phyloP scores from a whole-genome alignment of 2,888 invertebrate genomes.

The Coelopa pilipes region DNA sequence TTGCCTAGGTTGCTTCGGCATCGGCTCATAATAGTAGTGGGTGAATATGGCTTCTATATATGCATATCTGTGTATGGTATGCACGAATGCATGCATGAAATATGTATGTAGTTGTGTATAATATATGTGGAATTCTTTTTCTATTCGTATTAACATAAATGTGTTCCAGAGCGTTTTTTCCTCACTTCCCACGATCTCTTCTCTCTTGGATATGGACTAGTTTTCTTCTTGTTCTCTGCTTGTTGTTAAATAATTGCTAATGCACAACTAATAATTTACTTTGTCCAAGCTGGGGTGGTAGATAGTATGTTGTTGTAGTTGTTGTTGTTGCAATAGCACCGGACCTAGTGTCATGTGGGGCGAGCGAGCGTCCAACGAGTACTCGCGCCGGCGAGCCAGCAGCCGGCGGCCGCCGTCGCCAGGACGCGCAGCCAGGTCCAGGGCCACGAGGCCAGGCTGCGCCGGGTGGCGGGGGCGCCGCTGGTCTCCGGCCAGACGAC shows the following conservation, averaged over 20 bases:
- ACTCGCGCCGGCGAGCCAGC: conserved; percentile 43
- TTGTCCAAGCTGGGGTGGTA: conserved; percentile 24
- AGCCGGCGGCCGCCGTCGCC: conserved; percentile 35
- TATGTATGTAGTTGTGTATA: too few species aligned
- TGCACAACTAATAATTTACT: conserved; percentile 41
- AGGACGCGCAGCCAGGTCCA: conserved; percentile 24
- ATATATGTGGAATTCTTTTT: too few species aligned
- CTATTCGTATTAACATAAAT: too few species aligned
- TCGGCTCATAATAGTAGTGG: too few species aligned
- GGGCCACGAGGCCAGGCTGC: conserved; percentile 32
- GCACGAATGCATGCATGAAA: too few species aligned
- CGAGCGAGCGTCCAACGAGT: conserved; percentile 35
- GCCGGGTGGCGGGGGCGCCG: conserved; percentile 50
- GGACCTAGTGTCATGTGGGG: conserved; percentile 45
- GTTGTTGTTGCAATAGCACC: conserved; percentile 6
- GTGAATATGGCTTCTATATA: too few species aligned
- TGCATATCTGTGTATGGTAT: too few species aligned
- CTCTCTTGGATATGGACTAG: background rate
- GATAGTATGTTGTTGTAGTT: conserved; percentile 12
- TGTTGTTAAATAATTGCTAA: conserved; percentile 32
- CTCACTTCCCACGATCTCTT: background rate
- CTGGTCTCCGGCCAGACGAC: conserved; percentile 77
- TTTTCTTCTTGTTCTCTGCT: background rate
- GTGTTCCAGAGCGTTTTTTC: background rate
- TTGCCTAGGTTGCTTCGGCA: too few species aligned